These are phyloP conservation scores for Hystrix cristata DNA, from an alignment of 2,113 vertebrate species.

Conservation along the genomic window DNA sequence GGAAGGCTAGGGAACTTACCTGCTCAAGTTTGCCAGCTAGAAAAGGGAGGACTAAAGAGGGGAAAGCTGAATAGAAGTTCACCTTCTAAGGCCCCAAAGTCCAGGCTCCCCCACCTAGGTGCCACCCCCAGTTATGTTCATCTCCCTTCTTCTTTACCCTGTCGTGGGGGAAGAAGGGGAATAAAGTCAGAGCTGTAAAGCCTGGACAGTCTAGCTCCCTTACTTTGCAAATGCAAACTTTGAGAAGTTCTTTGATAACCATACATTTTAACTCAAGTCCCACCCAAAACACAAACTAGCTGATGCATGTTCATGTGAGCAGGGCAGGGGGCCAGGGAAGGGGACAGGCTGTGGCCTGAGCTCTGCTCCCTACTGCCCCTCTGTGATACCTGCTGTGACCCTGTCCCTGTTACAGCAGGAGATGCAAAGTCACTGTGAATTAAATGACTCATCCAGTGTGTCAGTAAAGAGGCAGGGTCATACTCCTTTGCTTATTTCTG, in stretches of 20 bases:
- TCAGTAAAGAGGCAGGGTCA: not conserved
- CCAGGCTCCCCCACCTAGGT: fast-evolving
- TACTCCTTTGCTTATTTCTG: not conserved
- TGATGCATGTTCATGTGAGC: not conserved
- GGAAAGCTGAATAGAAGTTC: not conserved
- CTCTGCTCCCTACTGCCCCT: not conserved
- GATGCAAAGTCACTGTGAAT: not conserved
- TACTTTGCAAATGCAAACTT: not conserved
- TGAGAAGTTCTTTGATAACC: not conserved
- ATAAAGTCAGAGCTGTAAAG: not conserved
- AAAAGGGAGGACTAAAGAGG: not conserved
- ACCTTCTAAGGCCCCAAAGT: not conserved
- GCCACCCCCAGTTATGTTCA: not conserved
- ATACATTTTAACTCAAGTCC: constrained; percentile 47
- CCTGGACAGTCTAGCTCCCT: not conserved
- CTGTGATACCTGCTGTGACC: not conserved
- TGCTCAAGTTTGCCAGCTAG: not conserved
- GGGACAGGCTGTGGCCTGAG: not conserved
- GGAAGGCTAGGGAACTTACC: not conserved
- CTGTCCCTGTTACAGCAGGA: not conserved
- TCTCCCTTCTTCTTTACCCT: not conserved
- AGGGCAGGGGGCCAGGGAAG: not conserved
- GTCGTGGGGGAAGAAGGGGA: too few species aligned
- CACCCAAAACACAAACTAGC: not conserved
- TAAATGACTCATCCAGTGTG: not conserved